Evolutionary conservation across 2,797 vertebrate genomes (phyloP).

Genomic region (Pangasius djambal): DNA sequence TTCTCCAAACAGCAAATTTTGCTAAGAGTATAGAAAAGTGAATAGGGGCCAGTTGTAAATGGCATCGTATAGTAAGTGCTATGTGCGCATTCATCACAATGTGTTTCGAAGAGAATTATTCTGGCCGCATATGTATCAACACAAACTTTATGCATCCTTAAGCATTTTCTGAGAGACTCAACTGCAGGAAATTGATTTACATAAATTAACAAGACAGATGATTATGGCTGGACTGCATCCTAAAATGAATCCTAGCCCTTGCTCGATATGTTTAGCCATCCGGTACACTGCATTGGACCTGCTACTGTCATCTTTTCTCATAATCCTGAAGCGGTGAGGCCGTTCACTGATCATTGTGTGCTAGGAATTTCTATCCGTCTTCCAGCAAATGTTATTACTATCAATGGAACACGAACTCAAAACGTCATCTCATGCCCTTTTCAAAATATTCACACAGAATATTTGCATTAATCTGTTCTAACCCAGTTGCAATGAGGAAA

Average conservation of each 20-base stretch:
- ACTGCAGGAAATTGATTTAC: slow-evolving; percentile 52
- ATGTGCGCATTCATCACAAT: slow-evolving; percentile 22
- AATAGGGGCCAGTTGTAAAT: not conserved
- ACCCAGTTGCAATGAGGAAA: slow-evolving; percentile 22
- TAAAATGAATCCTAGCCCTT: slow-evolving; percentile 29
- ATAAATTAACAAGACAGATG: slow-evolving; percentile 56
- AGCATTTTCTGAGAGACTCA: slow-evolving; percentile 45
- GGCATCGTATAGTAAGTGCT: not conserved
- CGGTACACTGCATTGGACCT: slow-evolving; percentile 19
- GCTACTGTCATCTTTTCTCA: slow-evolving; percentile 29
- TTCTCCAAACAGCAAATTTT: not conserved
- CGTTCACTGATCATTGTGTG: slow-evolving; percentile 11
- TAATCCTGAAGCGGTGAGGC: slow-evolving; percentile 4
- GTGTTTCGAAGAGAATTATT: slow-evolving; percentile 2
- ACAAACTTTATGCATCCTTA: slow-evolving; percentile 43
- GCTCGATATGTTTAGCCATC: slow-evolving; percentile 39
- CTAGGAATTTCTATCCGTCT: slow-evolving; percentile 26
- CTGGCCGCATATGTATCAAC: slow-evolving; percentile 42
- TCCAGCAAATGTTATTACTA: slow-evolving; percentile 20
- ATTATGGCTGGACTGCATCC: slow-evolving; percentile 26
- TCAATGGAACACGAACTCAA: slow-evolving; percentile 28
- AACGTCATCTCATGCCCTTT: slow-evolving; percentile 30
- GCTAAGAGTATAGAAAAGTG: not conserved
- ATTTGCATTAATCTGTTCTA: slow-evolving; percentile 37
- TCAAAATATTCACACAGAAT: slow-evolving; percentile 16